phyloP scores from a whole-genome alignment of 2,113 vertebrate species.

The Chitala chitala region DNA sequence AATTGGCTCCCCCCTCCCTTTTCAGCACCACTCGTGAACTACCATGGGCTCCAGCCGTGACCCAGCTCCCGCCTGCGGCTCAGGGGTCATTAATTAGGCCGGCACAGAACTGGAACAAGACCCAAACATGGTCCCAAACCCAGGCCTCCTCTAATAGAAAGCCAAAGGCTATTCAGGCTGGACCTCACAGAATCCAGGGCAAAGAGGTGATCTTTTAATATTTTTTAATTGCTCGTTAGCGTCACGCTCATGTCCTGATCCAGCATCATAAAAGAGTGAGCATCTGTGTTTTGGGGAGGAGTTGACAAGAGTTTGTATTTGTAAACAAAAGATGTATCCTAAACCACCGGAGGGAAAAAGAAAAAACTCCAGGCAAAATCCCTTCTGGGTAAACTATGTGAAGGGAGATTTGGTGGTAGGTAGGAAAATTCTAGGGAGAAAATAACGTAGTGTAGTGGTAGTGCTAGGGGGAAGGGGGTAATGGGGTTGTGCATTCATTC shows the following conservation, averaged over 20 bases:
- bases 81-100: not conserved
- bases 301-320: slow-evolving; percentile 42
- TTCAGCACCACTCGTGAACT: no score
- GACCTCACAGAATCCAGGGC: not conserved
- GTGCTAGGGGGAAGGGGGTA: slow-evolving; percentile 20
- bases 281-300: not conserved
- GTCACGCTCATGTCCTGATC: no score
- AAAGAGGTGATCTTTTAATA: no score
- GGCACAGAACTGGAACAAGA: not conserved
- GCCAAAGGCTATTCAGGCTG: not conserved
- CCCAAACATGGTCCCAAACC: not conserved
- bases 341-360: slow-evolving; percentile 37
- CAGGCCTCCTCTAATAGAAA: not conserved
- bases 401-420: slow-evolving; percentile 46
- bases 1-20: no score
- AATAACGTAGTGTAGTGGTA: not conserved
- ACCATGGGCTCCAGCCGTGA: not conserved
- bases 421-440: no score
- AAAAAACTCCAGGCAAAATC: slow-evolving; percentile 50
- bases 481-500: slow-evolving; percentile 53
- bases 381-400: slow-evolving; percentile 57
- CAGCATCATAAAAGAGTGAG: no score
- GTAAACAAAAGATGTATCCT: slow-evolving; percentile 39
- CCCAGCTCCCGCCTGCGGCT: not conserved
- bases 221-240: no score